Percentiles rank a stretch among this genome's conserved stretches.
Conservation (phyloP, 2,113 vertebrate species). For the Clarias gariepinus region DNA sequence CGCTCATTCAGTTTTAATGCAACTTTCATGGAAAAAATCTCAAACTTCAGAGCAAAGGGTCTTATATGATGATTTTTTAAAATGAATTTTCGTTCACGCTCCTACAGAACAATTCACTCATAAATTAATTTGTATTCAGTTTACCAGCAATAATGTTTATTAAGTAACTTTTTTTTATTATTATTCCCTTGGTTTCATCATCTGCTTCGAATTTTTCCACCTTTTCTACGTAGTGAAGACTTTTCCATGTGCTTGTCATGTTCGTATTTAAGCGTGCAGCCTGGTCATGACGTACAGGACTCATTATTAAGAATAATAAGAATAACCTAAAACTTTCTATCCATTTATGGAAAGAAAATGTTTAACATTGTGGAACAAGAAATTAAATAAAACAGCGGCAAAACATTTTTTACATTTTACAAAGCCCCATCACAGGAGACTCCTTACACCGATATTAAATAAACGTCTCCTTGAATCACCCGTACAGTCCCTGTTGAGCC, state of each 20-base stretch:
- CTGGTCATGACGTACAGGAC: not conserved
- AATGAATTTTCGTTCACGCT: not conserved
- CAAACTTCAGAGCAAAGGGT: not conserved
- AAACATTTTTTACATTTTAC: not conserved
- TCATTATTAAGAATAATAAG: too few species aligned
- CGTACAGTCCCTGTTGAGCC: not conserved
- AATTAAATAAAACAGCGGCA: not conserved
- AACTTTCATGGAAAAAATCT: not conserved
- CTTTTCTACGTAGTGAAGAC: slow-evolving; percentile 23
- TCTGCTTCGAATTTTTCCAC: slow-evolving; percentile 14
- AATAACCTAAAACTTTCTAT: too few species aligned
- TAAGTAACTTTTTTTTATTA: too few species aligned
- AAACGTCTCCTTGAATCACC: not conserved
- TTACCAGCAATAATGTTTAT: too few species aligned
- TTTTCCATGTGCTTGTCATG: not conserved
- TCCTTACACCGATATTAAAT: not conserved
- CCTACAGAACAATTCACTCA: not conserved
- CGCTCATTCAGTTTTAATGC: not conserved
- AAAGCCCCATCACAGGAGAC: not conserved
- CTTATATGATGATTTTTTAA: not conserved
- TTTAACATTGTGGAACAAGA: too few species aligned
- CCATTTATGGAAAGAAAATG: too few species aligned
- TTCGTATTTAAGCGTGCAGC: not conserved
- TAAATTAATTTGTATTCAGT: not conserved
- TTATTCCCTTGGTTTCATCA: slow-evolving; percentile 6